Base-by-base conservation (phyloP, 2,113 vertebrate species). In the Neodontobutis hainanensis region DNA sequence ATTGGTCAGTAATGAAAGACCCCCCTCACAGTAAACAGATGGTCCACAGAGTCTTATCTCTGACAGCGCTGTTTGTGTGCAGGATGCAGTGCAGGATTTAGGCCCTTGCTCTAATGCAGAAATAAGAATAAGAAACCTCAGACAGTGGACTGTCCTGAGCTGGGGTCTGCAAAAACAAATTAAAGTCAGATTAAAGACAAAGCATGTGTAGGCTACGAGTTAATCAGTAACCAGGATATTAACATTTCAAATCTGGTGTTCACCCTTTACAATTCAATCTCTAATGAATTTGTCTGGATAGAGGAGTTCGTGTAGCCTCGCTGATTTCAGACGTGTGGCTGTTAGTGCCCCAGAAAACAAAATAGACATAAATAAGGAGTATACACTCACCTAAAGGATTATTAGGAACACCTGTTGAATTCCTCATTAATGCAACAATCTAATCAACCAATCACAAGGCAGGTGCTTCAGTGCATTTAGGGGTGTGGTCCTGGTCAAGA, bases 1-100 rank as follows among this genome's bases (percentile, higher is more conserved):
- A 81, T 53, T 55, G 63, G 57, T 65, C 46, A 70, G 4, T 77
- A 65, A 61, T 50, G 27, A 6, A 43, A 70, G 77, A 83, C 61
- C 80, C 57, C 73, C 67, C 5, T 32, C 5, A 4, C 46, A 14
- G 11, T 47, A 62, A 73, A 85, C 89, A 90, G 89, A 90, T 90
- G 89, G 89, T 81, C 77, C 75, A n/a, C 76, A 65, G 77, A 59
- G 85, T 87, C 51, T 90, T 81, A 89, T 84, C 77, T 56, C 38
- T 56, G 16, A 50, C 48, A 11, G 16, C 16, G 44, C 12, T 59
- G 58, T 53, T 59, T 36, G 44, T 50, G 65, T 60, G 11, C 11
- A 14, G 56, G 19, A 27, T 27, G 19, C 19, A 2, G 19, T 27
- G 19, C 32, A 82, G 82, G 86, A 87, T 78, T 77, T 73, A 82